phyloP scores from a whole-genome alignment of 2,113 vertebrate species.

The Erythrocercus mccallii region DNA sequence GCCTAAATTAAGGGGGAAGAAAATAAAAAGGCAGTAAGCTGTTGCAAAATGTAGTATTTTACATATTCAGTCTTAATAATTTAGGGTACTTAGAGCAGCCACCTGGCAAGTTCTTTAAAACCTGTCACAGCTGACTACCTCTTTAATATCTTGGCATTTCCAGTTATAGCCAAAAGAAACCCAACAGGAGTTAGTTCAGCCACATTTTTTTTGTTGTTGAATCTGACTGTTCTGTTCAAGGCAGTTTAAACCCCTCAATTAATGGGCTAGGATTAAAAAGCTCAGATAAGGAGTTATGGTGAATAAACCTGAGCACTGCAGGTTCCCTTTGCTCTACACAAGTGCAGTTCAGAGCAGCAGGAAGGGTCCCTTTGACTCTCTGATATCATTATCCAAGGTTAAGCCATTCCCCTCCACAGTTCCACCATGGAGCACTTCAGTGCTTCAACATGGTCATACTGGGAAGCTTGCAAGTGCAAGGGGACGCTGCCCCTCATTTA shows the following conservation, averaged over 20 bases:
- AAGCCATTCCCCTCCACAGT: neutral
- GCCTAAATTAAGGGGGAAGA: neutral
- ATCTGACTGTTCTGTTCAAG: neutral
- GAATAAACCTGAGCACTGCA: neutral
- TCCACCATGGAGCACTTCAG: neutral
- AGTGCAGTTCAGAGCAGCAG: neutral
- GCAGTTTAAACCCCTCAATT: neutral
- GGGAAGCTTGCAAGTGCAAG: neutral
- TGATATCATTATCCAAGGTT: neutral
- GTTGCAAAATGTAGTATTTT: neutral
- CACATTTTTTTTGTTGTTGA: neutral
- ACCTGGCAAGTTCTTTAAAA: constrained; percentile 6
- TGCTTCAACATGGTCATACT: neutral
- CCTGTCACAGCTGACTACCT: neutral
- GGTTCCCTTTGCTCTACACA: neutral
- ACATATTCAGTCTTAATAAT: constrained; percentile 10
- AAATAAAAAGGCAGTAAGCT: neutral
- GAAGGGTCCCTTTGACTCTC: neutral
- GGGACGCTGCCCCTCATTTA: neutral
- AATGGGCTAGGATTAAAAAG: neutral
- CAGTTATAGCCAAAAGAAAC: neutral
- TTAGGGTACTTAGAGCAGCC: neutral
- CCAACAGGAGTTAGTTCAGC: neutral
- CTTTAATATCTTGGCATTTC: neutral
- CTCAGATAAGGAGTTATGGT: neutral